Percentiles rank a stretch among this genome's conserved stretches.
phyloP scores from a whole-genome alignment of 2,888 invertebrate species.

The Apamea epomidion region DNA sequence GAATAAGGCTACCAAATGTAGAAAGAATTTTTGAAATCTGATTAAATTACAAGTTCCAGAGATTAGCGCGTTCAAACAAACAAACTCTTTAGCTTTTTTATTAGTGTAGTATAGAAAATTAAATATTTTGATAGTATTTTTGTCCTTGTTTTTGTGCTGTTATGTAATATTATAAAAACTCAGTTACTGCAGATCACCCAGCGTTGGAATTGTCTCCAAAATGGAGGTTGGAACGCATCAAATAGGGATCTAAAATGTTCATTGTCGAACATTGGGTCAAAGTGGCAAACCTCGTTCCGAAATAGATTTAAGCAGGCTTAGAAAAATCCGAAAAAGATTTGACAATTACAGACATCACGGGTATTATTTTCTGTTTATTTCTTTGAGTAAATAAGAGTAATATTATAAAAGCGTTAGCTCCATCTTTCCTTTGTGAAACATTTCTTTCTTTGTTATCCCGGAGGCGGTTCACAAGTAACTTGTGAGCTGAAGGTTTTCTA shows the following conservation, averaged over 20 bases:
- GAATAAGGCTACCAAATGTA: no score
- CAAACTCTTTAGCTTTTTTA: no score
- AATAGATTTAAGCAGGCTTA: slow-evolving; percentile 20
- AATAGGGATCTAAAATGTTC: slow-evolving; percentile 22
- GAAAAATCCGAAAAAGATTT: slow-evolving; percentile 2
- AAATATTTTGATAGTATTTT: background rate
- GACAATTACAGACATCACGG: background rate
- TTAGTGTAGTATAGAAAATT: background rate
- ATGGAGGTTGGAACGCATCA: slow-evolving; percentile 14
- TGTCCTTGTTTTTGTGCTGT: background rate
- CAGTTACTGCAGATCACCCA: background rate
- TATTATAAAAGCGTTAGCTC: background rate
- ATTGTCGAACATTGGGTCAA: slow-evolving; percentile 5
- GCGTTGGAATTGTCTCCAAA: slow-evolving; percentile 13
- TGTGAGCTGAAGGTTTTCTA: slow-evolving; percentile 7
- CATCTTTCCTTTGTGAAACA: background rate
- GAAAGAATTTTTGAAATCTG: no score
- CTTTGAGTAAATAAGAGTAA: background rate
- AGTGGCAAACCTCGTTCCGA: slow-evolving; percentile 4
- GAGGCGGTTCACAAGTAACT: background rate
- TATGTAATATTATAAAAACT: background rate
- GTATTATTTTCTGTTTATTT: slow-evolving; percentile 2
- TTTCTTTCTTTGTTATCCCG: background rate
- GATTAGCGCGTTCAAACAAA: no score
- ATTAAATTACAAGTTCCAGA: no score